Evolutionary conservation across 1,140 invertebrate genomes (phyloP).

Genomic region (Ceratina calcarata): DNA sequence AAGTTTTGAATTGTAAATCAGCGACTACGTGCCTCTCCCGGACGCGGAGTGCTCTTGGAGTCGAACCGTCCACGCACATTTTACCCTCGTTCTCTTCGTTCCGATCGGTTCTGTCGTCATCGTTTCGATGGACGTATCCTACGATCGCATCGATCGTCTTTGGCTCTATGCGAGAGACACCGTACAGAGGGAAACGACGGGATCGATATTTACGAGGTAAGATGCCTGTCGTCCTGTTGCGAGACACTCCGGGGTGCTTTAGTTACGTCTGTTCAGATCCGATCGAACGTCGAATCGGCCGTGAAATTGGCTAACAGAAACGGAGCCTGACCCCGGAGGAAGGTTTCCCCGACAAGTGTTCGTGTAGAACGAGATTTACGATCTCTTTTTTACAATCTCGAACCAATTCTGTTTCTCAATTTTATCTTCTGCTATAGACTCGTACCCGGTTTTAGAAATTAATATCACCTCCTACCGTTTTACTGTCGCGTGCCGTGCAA

Average conservation of each 20-base stretch:
- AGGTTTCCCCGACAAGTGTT: too few relatives aligned
- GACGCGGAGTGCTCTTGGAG: not conserved
- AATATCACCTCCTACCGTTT: too few relatives aligned
- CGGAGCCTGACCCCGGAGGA: too few relatives aligned
- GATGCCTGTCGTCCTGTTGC: conserved; percentile 10
- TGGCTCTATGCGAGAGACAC: conserved; percentile 29
- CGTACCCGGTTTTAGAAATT: too few relatives aligned
- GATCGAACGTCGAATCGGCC: not conserved
- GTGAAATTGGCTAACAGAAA: not conserved
- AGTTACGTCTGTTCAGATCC: not conserved
- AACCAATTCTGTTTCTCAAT: too few relatives aligned
- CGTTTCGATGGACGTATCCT: not conserved
- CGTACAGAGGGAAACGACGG: conserved; percentile 29
- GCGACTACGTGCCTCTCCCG: conserved; percentile 26
- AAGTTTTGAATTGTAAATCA: not conserved
- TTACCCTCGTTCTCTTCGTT: not conserved
- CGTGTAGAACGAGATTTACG: too few relatives aligned
- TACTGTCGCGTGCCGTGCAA: too few relatives aligned
- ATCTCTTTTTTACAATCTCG: too few relatives aligned
- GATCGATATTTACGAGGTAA: conserved; percentile 67
- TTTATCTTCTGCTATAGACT: too few relatives aligned
- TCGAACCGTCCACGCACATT: not conserved
- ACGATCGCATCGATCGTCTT: not conserved
- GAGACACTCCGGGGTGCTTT: conserved; percentile 6
- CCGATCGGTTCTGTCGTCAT: not conserved